phyloP scores from a whole-genome alignment of 1,140 invertebrate genomes.

The Halictus rubicundus region DNA sequence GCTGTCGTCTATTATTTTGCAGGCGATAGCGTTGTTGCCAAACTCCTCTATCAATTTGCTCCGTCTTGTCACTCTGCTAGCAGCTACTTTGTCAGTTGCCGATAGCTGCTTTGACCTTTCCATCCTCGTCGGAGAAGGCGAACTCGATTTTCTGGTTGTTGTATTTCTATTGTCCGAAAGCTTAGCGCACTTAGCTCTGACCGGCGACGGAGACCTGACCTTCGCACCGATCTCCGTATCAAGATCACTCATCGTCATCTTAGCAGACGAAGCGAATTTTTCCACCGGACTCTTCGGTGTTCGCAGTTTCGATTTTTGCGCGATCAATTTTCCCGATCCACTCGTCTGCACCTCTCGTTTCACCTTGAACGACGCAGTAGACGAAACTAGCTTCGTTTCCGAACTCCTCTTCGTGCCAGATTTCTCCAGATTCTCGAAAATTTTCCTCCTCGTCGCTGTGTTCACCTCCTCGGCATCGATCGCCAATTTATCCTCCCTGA shows the following conservation, averaged over 20 bases:
- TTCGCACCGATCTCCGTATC: constrained; percentile 7
- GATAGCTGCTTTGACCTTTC: neutral
- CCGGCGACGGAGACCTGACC: constrained; percentile 60
- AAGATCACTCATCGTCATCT: neutral
- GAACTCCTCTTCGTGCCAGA: neutral
- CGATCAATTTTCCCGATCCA: neutral
- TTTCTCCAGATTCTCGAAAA: neutral
- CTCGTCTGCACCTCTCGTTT: neutral
- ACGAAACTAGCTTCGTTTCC: constrained; percentile 8
- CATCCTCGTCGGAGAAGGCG: constrained; percentile 42
- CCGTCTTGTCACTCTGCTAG: neutral
- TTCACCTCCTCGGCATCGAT: no score
- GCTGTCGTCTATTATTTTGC: neutral
- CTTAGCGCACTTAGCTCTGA: constrained; percentile 51
- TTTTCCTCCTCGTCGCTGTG: neutral
- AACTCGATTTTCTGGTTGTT: constrained; percentile 39
- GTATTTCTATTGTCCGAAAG: constrained; percentile 13
- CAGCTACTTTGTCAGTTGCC: neutral
- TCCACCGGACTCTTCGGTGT: neutral
- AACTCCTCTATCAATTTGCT: constrained; percentile 17
- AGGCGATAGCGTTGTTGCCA: fast-evolving
- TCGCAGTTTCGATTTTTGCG: constrained; percentile 7
- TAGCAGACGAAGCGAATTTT: neutral
- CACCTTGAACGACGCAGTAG: neutral
- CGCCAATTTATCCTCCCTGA: no score